Base-by-base conservation (phyloP, 2,888 invertebrate species). In the Philaethria dido region DNA sequence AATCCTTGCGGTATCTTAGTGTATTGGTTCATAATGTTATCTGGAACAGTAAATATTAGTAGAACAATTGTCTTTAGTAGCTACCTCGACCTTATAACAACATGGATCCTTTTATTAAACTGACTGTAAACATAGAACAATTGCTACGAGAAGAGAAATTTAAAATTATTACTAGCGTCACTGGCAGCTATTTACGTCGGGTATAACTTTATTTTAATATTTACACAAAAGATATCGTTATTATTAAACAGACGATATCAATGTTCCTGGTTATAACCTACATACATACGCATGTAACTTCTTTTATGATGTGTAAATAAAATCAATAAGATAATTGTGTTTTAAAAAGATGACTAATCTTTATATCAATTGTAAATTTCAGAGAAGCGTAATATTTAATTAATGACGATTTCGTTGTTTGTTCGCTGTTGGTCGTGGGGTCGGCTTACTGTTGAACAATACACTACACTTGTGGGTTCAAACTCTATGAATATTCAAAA, bases 11-110 rank as follows among this genome's bases (percentile, higher is more conserved):
- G 80, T 89, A 88, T 86, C 88, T 82, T 81, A 80, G 80, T 80
- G 82, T 90, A 91, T 90, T 88, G 88, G 90, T 90, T 86, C 86
- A 88, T 84, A 90, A 85, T 87, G 88, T 91, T 92, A 92, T 92
- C 91, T 83, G 83, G 66, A 69, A 78, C 75, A 76, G 81, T 85
- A 91, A 91, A 92, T 91, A 91, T 92, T 92, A 80, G 84, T 83
- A 25, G 25, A 57, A 73, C 71, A 81, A 83, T 81, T 81, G 84
- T 84, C 86, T 86, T 86, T 85, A 84, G 82, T 78, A 81, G 86
- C 86, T 84, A 74, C 83, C 74, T 76, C 83, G 88, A 82, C 89
- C 90, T 90, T 88, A 89, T 76, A 69, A 74, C 69, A 74, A 78
- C 76, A 76, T 73, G 78, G 77, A 82, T 79, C 82, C 81, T 81